Base-by-base conservation (phyloP, 1,140 invertebrate genomes). In the Acromyrmex charruanus region DNA sequence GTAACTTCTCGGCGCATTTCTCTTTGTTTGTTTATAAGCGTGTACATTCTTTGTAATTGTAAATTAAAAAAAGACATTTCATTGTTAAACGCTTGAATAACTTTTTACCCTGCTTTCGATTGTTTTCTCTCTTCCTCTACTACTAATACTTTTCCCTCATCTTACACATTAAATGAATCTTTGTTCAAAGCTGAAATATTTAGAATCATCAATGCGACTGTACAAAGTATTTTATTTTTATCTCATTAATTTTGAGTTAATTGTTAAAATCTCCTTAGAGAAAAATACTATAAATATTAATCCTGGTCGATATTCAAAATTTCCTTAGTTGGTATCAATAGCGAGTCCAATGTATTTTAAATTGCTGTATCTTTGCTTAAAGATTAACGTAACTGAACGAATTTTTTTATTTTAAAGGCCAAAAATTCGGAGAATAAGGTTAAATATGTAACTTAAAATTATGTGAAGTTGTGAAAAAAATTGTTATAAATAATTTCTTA, bases 31-130 rank as follows among this genome's bases (percentile, higher is more conserved):
- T 92, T 92, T 92, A 91, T 89, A 90, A 92, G 79, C 68, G 49
- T 92, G 91, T 92, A 92, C 91, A 92, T 92, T 92, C 88, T 92
- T 92, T 92, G 90, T 91, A 92, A 92, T 84, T 92, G 80, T 91
- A 91, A 92, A 92, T 90, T 88, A 91, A 92, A 89, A 51, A 66
- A 88, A 87, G 77, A 89, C 80, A 91, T 90, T 92, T 91, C 72
- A 92, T 92, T 91, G 91, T 92, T 92, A 92, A 84, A 25, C 63
- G 39, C 31, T 5, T 81, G 18, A 66, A 58, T 80, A 53, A 51
- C 35, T 31, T 86, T 21, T 81, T 28, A 75, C 65, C 28, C 31
- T 31, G 4, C 85, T 10, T 58, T 63, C 44, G 6, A 4, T 66
- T 49, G 9, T n/a, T 58, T 31, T 9, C 59, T 18, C 28, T 25